Evolutionary conservation across 2,113 vertebrate genomes (phyloP).

Genomic region (Alaudala cheleensis): DNA sequence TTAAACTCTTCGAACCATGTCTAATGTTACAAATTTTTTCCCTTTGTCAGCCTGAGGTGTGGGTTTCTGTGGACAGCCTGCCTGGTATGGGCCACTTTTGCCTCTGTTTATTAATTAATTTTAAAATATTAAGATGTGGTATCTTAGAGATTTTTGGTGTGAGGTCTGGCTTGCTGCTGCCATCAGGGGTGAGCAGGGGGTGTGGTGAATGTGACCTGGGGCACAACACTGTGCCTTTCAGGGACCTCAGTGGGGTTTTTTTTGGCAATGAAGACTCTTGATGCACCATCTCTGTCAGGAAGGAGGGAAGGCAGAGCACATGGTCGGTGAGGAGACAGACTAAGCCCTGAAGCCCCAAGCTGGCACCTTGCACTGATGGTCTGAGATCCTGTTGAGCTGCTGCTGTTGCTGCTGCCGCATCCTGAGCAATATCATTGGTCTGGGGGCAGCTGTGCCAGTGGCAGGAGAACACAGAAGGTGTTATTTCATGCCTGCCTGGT

Average conservation of each 20-base stretch:
- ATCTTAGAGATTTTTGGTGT: neutral
- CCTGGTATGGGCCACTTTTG: neutral
- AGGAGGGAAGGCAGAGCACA: neutral
- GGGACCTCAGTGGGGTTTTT: rapidly evolving
- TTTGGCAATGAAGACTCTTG: neutral
- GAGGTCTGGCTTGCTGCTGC: neutral
- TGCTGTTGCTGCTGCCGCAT: neutral
- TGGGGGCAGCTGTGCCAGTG: neutral
- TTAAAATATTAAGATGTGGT: rapidly evolving
- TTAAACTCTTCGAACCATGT: constrained; percentile 70
- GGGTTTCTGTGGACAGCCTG: constrained; percentile 18
- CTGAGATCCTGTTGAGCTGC: neutral
- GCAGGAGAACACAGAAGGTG: neutral
- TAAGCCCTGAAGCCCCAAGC: neutral
- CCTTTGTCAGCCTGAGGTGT: constrained; percentile 58
- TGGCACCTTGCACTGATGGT: no score
- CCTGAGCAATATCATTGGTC: rapidly evolving
- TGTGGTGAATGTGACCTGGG: neutral
- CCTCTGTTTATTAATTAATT: neutral
- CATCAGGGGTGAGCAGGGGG: rapidly evolving
- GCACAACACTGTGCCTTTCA: neutral
- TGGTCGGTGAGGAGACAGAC: neutral
- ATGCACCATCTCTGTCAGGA: rapidly evolving
- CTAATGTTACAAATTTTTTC: constrained; percentile 49
- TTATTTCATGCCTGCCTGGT: neutral